Base-by-base conservation (phyloP, 1,140 invertebrate species). In the Pseudomyrmex sp. region DNA sequence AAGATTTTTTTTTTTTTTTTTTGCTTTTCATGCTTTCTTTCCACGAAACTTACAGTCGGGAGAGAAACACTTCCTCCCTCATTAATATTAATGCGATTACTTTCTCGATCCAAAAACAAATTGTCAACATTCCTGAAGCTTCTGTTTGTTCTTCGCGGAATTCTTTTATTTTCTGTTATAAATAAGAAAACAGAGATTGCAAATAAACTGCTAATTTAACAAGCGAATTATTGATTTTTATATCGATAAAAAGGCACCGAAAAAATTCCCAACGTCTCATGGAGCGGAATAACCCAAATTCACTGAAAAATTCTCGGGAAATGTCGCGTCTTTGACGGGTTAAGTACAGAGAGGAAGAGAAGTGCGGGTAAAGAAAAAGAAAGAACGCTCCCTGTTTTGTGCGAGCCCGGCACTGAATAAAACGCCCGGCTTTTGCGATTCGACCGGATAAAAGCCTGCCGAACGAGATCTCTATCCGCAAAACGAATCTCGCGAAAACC, bases 391-490 rank as follows among this genome's bases (percentile, higher is more conserved):
- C 35, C 10, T 79, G 54, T 79, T 79, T 69, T 59, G 61, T 79
- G 12, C 54, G 18, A 18, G 54, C 54, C 35, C 44, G 12, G 26
- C 20, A 35, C 20, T 48, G 23, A 80, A 80, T 80, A 80, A 80
- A 72, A 80, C n/a, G 65, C 20, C 76, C 52, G n/a, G 56, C 46
- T 80, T 76, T 70, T 23, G 44, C 66, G 76, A 80, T 72, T 59
- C 66, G 66, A n/a, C 15, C 20, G 54, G 46, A 80, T 80, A 80
- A 80, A 80, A 80, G 66, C 76, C 12, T 20, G n/a, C 20, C 54
- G 66, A 80, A 72, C 76, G n/a, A 80, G 66, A 80, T 80, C 66
- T 70, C 66, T 58, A 80, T 70, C 66, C 76, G 66, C 76, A 72
- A 80, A 80, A 80, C 65, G 76, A 80, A 72, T 80, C 66, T 80